Evolutionary conservation across 2,888 invertebrate genomes (phyloP).

Genomic region (Oscheius onirici): DNA sequence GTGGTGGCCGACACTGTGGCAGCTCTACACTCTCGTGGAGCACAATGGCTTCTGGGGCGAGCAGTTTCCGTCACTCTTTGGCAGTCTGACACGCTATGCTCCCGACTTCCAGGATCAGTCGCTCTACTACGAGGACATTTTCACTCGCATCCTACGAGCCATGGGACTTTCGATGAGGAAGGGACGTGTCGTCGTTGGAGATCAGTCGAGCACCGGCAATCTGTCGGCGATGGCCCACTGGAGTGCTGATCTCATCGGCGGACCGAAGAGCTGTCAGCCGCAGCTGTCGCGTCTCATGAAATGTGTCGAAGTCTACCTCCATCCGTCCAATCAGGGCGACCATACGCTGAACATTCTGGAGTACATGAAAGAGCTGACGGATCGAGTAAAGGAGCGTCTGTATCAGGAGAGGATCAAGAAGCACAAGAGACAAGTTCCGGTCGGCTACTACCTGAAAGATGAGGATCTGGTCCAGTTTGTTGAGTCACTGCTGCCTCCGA

Average conservation of each 20-base stretch:
- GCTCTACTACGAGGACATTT: constrained; percentile 42
- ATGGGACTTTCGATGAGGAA: constrained; percentile 42
- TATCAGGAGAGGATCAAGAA: constrained; percentile 36
- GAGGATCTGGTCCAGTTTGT: constrained; percentile 36
- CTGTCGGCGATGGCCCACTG: constrained; percentile 16
- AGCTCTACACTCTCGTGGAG: constrained; percentile 43
- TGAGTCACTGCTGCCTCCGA: constrained; percentile 2
- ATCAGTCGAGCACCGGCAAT: background rate
- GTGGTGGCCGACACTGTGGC: constrained; percentile 46
- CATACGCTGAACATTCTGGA: constrained; percentile 35
- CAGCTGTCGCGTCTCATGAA: constrained; percentile 46
- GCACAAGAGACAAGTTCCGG: constrained; percentile 31
- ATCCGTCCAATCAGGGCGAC: constrained; percentile 42
- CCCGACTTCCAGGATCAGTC: constrained; percentile 41
- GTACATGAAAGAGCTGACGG: constrained; percentile 20
- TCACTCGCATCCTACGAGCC: constrained; percentile 44
- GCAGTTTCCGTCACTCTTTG: constrained; percentile 31
- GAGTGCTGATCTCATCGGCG: constrained; percentile 27
- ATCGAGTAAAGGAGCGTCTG: constrained; percentile 13
- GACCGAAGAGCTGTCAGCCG: constrained; percentile 35
- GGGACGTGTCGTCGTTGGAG: constrained; percentile 36
- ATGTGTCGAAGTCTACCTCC: constrained; percentile 41
- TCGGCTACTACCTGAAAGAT: constrained; percentile 41
- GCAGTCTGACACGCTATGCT: constrained; percentile 10
- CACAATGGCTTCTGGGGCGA: constrained; percentile 43